Evolutionary conservation across 64 coral and sea anemone species (phyloP), one percentile per base, ranked within the genome.

Genomic region (Stylophora pistillata): DNA sequence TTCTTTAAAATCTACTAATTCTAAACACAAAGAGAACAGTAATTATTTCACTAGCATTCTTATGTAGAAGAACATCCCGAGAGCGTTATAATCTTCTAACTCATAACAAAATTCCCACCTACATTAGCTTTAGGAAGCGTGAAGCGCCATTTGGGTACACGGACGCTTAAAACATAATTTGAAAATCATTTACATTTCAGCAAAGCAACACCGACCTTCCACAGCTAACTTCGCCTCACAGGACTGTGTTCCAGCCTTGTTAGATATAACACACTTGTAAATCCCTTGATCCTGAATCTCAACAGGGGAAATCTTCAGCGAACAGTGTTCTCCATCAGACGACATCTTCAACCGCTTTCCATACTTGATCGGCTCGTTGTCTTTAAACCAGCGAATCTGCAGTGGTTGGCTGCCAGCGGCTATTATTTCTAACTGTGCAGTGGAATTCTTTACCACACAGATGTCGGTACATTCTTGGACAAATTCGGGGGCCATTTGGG

Each of bases 191-290:
- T 47, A 47, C 37, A 47, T 47, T 47, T 7, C 37, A 47, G 3
- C 28, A 54, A 74, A 78, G 76, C 27, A 27, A 20, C 0, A 81
- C 95, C 69, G 87, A 97, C 95, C 74, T 87, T 93, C 87, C 15
- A 97, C 95, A 10, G 91, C 87, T 33, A 97, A 70, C 56, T 86
- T 57, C 5, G 90, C 95, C 58, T 97, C 95, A 59, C 95, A 97
- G 16, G 92, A 82, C 56, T 87, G 78, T 37, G 88, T 92, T 20
- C 91, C 95, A 58, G 95, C 95, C 53, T 97, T 97, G 59, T 97
- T 97, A 23, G 95, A 97, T 59, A 97, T 97, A 10, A 90, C 95
- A 87, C 95, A 97, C 78, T 85, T 97, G 71, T 97, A 97, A 20
- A 97, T 88, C 78, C 95, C 95, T 59, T 97, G 87, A 63, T 97